Conservation (phyloP, 2,888 invertebrate species). For the Odontothrips loti region DNA sequence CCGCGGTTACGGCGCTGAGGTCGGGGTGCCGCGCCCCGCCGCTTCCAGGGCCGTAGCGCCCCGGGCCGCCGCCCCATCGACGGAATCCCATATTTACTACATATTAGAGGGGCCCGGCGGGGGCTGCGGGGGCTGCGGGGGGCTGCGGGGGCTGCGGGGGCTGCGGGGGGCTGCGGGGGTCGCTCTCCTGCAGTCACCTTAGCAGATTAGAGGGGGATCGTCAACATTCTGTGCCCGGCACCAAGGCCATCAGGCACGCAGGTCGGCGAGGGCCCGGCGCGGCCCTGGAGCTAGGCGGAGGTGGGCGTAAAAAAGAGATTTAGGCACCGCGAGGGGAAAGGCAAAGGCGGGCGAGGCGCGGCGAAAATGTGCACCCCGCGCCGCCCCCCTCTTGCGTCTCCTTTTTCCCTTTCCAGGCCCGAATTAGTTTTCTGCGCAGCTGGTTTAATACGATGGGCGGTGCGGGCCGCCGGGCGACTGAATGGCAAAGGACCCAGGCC, state of each 20-base stretch:
- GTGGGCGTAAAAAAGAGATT: background rate
- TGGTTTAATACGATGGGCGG: background rate
- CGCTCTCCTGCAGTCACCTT: background rate
- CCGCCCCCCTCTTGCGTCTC: too few species aligned
- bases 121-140: background rate
- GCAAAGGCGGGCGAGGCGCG: too few species aligned
- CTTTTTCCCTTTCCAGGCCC: too few species aligned
- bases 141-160: background rate
- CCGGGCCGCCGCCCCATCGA: background rate
- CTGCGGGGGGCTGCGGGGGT: background rate
- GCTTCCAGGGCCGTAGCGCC: background rate
- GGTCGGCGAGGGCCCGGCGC: background rate
- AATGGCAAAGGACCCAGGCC: too few species aligned
- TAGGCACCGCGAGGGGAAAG: background rate
- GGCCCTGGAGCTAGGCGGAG: background rate
- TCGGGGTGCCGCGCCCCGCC: background rate
- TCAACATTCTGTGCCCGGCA: background rate
- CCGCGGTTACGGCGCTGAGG: background rate
- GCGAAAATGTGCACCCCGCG: too few species aligned
- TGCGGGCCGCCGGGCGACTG: background rate
- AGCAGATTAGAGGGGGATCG: background rate
- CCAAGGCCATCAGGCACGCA: too few species aligned
- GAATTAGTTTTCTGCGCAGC: too few species aligned
- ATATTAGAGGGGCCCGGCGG: background rate
- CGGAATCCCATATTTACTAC: background rate